These are phyloP conservation scores for Hippocampus kuda DNA, from an alignment of 2,797 vertebrate species.

Conservation along the genomic window DNA sequence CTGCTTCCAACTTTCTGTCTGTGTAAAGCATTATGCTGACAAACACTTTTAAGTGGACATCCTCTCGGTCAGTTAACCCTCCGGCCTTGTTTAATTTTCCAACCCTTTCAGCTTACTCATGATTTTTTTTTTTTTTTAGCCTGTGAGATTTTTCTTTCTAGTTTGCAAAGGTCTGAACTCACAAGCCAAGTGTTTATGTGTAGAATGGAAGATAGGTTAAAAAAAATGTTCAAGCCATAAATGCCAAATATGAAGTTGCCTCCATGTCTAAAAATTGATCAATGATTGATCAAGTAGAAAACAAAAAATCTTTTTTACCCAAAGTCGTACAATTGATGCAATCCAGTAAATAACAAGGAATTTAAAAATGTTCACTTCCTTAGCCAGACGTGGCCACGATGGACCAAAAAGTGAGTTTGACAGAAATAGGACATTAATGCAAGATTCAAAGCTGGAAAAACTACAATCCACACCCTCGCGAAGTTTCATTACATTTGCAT, in stretches of 20 bases:
- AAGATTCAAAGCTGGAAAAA: background rate
- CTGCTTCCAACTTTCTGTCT: background rate
- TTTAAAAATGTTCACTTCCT: background rate
- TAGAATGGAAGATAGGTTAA: too few species aligned
- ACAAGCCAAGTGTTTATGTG: too few species aligned
- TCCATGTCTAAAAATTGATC: too few species aligned
- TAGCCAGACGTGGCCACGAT: background rate
- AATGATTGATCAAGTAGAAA: too few species aligned
- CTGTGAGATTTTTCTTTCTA: background rate
- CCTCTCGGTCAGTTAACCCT: constrained; percentile 1
- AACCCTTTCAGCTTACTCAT: background rate
- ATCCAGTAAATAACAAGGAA: too few species aligned
- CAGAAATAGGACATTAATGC: too few species aligned
- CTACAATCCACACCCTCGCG: background rate
- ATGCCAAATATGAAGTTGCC: too few species aligned
- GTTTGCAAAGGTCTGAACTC: too few species aligned
- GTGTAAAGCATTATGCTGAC: background rate
- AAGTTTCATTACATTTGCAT: too few species aligned
- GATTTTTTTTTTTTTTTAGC: background rate
- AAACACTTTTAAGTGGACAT: constrained; percentile 9
- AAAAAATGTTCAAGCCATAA: too few species aligned
- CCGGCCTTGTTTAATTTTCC: background rate
- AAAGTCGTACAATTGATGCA: too few species aligned
- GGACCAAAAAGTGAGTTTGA: background rate
- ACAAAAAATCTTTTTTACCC: too few species aligned